phyloP scores from a whole-genome alignment of 1,140 invertebrate genomes.

The Hylyphantes graminicola region DNA sequence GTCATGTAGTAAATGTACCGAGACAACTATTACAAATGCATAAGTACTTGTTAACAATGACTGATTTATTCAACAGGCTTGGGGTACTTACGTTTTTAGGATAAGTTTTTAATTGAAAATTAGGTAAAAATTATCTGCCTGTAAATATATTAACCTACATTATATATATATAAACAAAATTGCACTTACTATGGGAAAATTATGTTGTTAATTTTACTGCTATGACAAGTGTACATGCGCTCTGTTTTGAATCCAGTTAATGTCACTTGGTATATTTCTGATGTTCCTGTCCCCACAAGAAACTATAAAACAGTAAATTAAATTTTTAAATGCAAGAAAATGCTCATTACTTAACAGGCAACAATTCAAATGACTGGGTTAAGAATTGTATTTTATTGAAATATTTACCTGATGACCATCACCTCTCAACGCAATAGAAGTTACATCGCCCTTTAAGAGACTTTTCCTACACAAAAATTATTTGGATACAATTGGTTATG shows the following conservation, averaged over 20 bases:
- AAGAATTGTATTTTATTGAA: background rate
- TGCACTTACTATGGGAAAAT: slow-evolving; percentile 81
- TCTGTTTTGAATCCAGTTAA: slow-evolving; percentile 77
- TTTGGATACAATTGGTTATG: too few relatives aligned
- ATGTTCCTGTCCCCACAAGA: slow-evolving; percentile 78
- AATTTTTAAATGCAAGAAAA: slow-evolving; percentile 69
- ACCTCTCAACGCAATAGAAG: slow-evolving; percentile 68
- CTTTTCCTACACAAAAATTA: slow-evolving; percentile 72
- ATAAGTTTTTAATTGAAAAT: too few relatives aligned
- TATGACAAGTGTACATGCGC: slow-evolving; percentile 84
- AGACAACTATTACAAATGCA: too few relatives aligned
- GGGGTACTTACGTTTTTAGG: too few relatives aligned
- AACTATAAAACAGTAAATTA: slow-evolving; percentile 66
- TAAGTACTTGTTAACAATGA: too few relatives aligned
- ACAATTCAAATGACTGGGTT: too few relatives aligned
- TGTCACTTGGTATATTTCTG: slow-evolving; percentile 85
- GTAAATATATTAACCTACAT: too few relatives aligned
- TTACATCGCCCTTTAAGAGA: slow-evolving; percentile 70
- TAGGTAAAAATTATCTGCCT: too few relatives aligned
- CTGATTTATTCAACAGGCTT: too few relatives aligned
- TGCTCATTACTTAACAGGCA: background rate
- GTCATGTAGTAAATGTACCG: too few relatives aligned
- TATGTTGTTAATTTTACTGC: slow-evolving; percentile 81
- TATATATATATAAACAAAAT: background rate
- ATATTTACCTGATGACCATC: slow-evolving; percentile 67